A percentile compares a stretch with the other conserved stretches of the same genome.
phyloP scores from a whole-genome alignment of 2,113 vertebrate genomes.

The Symphodus melops region DNA sequence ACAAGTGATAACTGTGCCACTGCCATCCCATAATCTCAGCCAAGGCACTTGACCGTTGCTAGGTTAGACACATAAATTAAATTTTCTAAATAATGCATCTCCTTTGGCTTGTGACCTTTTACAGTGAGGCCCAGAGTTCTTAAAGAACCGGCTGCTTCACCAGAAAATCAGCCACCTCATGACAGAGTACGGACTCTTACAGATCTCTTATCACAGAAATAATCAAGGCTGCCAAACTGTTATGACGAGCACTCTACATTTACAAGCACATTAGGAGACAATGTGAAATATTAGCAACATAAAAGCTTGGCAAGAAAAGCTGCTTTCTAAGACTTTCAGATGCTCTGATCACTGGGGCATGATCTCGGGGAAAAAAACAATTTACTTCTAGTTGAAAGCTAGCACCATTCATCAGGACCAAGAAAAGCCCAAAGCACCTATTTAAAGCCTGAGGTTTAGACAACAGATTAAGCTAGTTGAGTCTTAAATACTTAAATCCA shows the following conservation, averaged over 20 bases:
- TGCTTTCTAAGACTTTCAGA: not conserved
- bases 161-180: not conserved
- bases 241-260: not conserved
- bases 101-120: not conserved
- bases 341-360: not conserved
- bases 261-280: not conserved
- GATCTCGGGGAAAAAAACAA: not conserved
- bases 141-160: no score
- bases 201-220: not conserved
- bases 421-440: not conserved
- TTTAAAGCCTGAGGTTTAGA: slow-evolving; percentile 13
- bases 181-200: not conserved
- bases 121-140: not conserved
- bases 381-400: not conserved
- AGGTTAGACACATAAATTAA: no score
- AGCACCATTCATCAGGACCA: slow-evolving; percentile 1
- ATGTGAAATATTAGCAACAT: not conserved
- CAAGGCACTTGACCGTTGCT: not conserved
- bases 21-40: no score
- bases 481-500: not conserved
- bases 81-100: not conserved
- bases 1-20: no score
- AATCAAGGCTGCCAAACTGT: not conserved
- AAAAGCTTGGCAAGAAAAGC: slow-evolving; percentile 7
- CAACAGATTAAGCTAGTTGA: not conserved